A percentile compares a stretch with the other conserved stretches of the same genome.
These are phyloP conservation scores for Maniola hyperantus DNA, from an alignment of 2,888 invertebrate genomes.

Conservation along the genomic window DNA sequence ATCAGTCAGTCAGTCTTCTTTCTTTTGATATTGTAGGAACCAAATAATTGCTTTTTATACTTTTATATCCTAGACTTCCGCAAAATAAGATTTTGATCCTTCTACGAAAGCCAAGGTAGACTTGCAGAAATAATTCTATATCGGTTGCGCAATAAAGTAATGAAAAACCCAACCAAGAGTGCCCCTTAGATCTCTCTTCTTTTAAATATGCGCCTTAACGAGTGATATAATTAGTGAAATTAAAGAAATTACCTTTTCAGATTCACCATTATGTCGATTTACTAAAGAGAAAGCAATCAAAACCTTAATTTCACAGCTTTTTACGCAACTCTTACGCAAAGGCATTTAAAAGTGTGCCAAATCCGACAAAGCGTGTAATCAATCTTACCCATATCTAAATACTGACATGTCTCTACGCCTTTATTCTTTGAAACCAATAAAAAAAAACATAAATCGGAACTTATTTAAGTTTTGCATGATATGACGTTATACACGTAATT, in stretches of 20 bases:
- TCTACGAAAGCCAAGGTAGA: no score
- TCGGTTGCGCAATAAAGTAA: no score
- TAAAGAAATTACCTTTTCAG: no score
- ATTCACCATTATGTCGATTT: not conserved
- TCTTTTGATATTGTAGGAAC: no score
- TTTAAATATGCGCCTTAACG: not conserved
- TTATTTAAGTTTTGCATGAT: no score
- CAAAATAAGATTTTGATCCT: no score
- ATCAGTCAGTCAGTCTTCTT: no score
- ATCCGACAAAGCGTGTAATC: not conserved
- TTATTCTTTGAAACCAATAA: not conserved
- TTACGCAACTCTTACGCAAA: constrained; percentile 9
- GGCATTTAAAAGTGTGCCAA: not conserved
- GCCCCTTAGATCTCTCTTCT: not conserved
- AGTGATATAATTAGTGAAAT: not conserved
- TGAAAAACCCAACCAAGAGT: no score
- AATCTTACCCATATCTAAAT: not conserved
- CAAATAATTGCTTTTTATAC: no score
- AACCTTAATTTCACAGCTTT: constrained; percentile 5
- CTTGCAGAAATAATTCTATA: no score
- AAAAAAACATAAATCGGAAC: not conserved
- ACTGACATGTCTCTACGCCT: not conserved
- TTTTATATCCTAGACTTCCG: no score
- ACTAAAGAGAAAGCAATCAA: constrained; percentile 3
- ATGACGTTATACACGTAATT: no score